Conservation (phyloP, 1,140 invertebrate genomes). For the Drosophila aff. region DNA sequence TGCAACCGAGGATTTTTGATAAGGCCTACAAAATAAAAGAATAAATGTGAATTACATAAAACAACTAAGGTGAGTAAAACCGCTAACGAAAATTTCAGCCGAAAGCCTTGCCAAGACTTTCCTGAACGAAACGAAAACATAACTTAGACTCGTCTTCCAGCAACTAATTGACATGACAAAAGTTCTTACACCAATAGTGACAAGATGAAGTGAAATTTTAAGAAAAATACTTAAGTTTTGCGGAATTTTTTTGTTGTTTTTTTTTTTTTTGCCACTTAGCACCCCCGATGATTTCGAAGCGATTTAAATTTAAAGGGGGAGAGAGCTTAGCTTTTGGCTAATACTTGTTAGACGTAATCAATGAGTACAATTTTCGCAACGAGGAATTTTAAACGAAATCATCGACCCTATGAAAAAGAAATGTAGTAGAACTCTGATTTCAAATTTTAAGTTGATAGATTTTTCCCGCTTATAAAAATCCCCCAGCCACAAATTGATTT, state of each 20-base stretch:
- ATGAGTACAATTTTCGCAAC: constrained; percentile 79
- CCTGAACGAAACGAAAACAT: constrained; percentile 39
- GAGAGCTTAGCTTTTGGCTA: constrained; percentile 36
- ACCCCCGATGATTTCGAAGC: constrained; percentile 11
- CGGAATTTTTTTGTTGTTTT: background rate
- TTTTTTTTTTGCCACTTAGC: constrained; percentile 10
- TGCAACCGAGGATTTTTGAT: constrained; percentile 48
- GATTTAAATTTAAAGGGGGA: constrained; percentile 26
- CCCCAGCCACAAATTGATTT: constrained; percentile 16
- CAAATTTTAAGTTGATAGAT: constrained; percentile 5
- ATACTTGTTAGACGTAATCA: constrained; percentile 65
- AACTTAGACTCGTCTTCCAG: constrained; percentile 82
- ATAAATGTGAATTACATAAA: constrained; percentile 24
- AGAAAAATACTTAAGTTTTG: constrained; percentile 17
- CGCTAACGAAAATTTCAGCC: constrained; percentile 43
- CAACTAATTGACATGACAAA: constrained; percentile 73
- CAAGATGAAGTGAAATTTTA: constrained; percentile 29
- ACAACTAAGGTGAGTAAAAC: constrained; percentile 69
- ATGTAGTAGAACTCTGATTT: constrained; percentile 9
- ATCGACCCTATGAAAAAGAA: background rate
- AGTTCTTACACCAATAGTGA: constrained; percentile 57
- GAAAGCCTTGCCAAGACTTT: constrained; percentile 48
- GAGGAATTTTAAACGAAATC: constrained; percentile 70
- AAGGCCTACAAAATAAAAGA: constrained; percentile 16
- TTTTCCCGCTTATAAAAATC: background rate